phyloP scores from a whole-genome alignment of 2,888 invertebrate species.

The Carpatolechia fugitivella region DNA sequence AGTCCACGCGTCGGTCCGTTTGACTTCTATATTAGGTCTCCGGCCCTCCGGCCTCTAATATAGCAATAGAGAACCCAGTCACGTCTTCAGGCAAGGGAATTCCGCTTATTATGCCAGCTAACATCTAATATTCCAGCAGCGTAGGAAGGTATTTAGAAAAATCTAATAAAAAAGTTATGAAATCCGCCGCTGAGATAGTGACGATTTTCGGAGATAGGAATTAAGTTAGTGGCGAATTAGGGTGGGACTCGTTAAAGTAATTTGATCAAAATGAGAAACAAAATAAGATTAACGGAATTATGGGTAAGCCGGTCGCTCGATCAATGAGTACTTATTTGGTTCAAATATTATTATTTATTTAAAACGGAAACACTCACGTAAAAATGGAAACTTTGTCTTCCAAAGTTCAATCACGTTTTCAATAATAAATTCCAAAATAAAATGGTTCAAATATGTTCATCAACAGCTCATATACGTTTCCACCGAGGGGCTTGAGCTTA shows the following conservation, averaged over 20 bases:
- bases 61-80: conserved; percentile 21
- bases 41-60: conserved; percentile 18
- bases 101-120: conserved; percentile 25
- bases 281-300: neutral
- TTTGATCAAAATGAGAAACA: neutral
- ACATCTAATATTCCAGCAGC: conserved; percentile 16
- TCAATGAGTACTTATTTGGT: neutral
- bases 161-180: conserved; percentile 15
- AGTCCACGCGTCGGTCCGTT: conserved; percentile 22
- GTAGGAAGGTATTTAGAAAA: conserved; percentile 15
- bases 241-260: neutral
- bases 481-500: no score
- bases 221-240: conserved; percentile 2
- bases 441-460: no score
- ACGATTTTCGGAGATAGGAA: neutral
- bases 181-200: conserved; percentile 4
- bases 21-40: conserved; percentile 27
- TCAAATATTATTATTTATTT: neutral
- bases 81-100: conserved; percentile 25
- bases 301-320: neutral
- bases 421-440: no score
- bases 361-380: no score
- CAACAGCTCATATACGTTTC: no score
- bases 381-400: no score
- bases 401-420: no score